Base-by-base conservation (phyloP, 2,888 invertebrate species). In the Anorthoa munda region DNA sequence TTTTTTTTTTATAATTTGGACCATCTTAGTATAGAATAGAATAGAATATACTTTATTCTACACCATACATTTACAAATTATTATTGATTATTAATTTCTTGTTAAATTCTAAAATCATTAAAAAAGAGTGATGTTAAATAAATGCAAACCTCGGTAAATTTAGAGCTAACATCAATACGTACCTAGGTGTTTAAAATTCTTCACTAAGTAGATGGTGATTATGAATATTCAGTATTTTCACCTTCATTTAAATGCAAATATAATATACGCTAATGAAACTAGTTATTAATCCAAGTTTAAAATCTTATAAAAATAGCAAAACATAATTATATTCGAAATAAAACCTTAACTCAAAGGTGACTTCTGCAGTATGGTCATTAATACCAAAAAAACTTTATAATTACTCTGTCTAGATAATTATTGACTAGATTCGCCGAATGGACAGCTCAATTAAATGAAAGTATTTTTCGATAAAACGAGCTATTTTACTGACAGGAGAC, bases 361-460 rank as follows among this genome's bases (percentile, higher is more conserved):
- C 48, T 68, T 53, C 1, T 39, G 46, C 31, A n/a, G 17, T 11
- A 21, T 39, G 58, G 67, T 51, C 50, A 55, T 39, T 77, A 46
- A 46, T 58, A 71, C 5, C 23, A 18, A 5, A 63, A 26, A 64
- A 18, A 48, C 63, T 55, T 4, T 58, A 26, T 82, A 63, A 71
- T 66, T 68, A 51, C 21, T 15, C 15, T n/a, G 15, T 7, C 50
- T 64, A 59, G 13, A 64, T 53, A 81, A 70, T 64, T 46, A 76
- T 50, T 3, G n/a, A 70, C 12, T 17, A n/a, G n/a, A 21, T 48
- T 68, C 13, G 3, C n/a, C 12, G n/a, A 59, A 53, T 2, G n/a
- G 59, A 70, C 64, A 53, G 64, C 64, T 60, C 60, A 71, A 77
- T 77, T 71, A 68, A 77, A 59, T 51, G 0, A 77, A 53, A 65